Evolutionary conservation across 2,113 vertebrate genomes (phyloP).

Genomic region (Ailuropoda melanoleuca): DNA sequence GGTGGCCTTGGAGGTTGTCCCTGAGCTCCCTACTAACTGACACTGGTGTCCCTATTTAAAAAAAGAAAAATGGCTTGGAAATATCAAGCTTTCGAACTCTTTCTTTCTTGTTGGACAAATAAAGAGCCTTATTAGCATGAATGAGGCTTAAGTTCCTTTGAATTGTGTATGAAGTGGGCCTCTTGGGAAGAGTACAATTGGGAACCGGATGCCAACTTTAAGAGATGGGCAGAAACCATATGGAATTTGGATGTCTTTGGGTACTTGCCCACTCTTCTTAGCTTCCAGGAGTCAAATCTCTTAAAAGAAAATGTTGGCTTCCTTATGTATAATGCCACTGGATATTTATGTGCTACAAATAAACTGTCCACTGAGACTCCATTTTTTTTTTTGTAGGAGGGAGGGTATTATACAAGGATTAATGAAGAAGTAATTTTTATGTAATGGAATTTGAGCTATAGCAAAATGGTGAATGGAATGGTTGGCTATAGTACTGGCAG

Average conservation of each 20-base stretch:
- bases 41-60: constrained; percentile 5
- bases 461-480: not conserved
- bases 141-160: constrained; percentile 57
- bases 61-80: not conserved
- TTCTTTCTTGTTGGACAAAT: constrained; percentile 59
- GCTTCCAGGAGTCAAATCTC: constrained; percentile 6
- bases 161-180: constrained; percentile 41
- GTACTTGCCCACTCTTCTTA: not conserved
- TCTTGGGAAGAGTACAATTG: constrained; percentile 55
- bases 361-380: not conserved
- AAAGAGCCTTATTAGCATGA: constrained; percentile 72
- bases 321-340: not conserved
- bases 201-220: constrained; percentile 26
- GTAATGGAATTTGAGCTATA: not conserved
- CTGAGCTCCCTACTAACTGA: not conserved
- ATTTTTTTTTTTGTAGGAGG: not conserved
- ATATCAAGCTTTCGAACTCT: constrained; percentile 49
- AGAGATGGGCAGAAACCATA: constrained; percentile 41
- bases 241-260: constrained; percentile 18
- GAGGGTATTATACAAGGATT: not conserved
- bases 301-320: constrained; percentile 22
- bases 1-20: not conserved
- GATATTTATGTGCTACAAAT: not conserved
- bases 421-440: not conserved
- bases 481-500: not conserved